Evolutionary conservation across 2,888 invertebrate species (phyloP), one percentile per base, ranked within the genome.

Genomic region (Dioctria linearis): DNA sequence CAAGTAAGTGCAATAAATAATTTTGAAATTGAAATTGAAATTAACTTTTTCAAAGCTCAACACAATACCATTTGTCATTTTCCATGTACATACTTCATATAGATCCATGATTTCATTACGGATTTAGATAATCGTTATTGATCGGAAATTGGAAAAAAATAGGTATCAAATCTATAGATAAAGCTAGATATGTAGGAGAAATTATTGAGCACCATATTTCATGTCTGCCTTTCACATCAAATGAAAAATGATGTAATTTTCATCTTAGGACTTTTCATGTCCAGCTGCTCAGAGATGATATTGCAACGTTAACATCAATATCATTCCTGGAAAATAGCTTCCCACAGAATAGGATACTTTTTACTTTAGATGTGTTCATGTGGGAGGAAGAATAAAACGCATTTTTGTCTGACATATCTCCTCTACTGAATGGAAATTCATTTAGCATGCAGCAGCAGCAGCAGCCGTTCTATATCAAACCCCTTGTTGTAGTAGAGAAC

Each of bases 251-350:
- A 69, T 69, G 49, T 51, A 69, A 51, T 69, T 69, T 54, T 39
- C 49, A 51, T 54, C 51, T 69, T 25, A 37, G 69, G 51, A 11
- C 5, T 51, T 69, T 51, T 69, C 51, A 37, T 69, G 49, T 39
- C 37, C 69, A 69, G 69, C 69, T 69, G 69, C 54, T 40, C 37
- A 51, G 51, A 51, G 51, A 37, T 51, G 69, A 69, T 69, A 69
- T 69, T 51, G 69, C 69, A 69, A 37, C 69, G 69, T 54, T 49
- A 69, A 69, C 51, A 69, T 69, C 69, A 69, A 69, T 69, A 69
- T 69, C 51, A 8, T 67, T 42, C 67, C 46, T 67, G 67, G 43
- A 67, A 67, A 67, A 67, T 67, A 46, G 46, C 37, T 25, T 25
- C 25, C 25, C 25, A 25, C 2, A 25, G 25, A 25, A 25, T 25